Conservation (phyloP, 2,888 invertebrate species). For the Lottia gigantea region DNA sequence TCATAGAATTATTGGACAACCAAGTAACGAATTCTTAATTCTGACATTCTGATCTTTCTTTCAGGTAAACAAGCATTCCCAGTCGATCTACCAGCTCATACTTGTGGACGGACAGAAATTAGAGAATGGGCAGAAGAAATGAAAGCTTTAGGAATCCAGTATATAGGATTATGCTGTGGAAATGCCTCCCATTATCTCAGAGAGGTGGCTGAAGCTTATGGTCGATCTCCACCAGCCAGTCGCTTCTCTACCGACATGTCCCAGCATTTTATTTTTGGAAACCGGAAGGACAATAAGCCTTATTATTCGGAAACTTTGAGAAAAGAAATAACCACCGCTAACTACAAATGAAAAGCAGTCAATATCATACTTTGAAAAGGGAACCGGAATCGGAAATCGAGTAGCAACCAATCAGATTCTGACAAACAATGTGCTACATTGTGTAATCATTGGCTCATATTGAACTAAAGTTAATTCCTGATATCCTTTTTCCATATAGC, state of each 20-base stretch:
- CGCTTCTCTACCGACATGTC: constrained; percentile 34
- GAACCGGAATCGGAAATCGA: too few relatives aligned
- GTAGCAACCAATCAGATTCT: too few relatives aligned
- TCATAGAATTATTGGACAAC: too few relatives aligned
- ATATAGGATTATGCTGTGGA: constrained; percentile 57
- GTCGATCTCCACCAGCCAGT: constrained; percentile 34
- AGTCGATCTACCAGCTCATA: constrained; percentile 35
- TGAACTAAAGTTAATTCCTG: too few relatives aligned
- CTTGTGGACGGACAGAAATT: constrained; percentile 37
- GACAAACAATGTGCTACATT: too few relatives aligned
- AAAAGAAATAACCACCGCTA: neutral
- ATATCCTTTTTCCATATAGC: too few relatives aligned
- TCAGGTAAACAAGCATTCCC: constrained; percentile 41
- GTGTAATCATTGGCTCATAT: too few relatives aligned
- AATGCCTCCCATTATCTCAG: constrained; percentile 46
- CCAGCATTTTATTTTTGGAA: constrained; percentile 29
- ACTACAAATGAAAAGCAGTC: too few relatives aligned
- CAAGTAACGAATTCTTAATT: too few relatives aligned
- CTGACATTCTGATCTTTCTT: too few relatives aligned
- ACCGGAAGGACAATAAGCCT: neutral
- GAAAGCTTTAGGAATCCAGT: constrained; percentile 42
- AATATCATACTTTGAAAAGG: too few relatives aligned
- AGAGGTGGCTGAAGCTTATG: constrained; percentile 40
- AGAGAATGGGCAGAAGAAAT: constrained; percentile 40
- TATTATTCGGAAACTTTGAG: neutral